phyloP scores from a whole-genome alignment of 2,888 invertebrate species.

The Thera obeliscata region DNA sequence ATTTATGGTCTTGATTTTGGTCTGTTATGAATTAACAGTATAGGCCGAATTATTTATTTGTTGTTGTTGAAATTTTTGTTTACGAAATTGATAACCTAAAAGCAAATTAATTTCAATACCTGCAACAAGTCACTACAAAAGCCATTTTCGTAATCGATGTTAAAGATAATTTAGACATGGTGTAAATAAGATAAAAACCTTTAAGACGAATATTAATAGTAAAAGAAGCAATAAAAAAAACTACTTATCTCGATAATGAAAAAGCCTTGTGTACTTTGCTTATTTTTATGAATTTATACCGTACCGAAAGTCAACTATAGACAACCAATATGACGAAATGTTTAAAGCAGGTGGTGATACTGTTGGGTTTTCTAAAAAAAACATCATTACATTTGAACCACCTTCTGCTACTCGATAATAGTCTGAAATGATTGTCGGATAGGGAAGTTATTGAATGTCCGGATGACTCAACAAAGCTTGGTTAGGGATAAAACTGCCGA shows the following conservation, averaged over 20 bases:
- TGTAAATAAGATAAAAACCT: no score
- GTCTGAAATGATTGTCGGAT: neutral
- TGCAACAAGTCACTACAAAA: neutral
- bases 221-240: neutral
- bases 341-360: no score
- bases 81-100: neutral
- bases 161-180: no score
- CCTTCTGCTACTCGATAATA: neutral
- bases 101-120: neutral
- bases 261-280: neutral
- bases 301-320: neutral
- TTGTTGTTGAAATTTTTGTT: neutral
- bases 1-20: conserved; percentile 1
- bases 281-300: no score
- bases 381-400: neutral
- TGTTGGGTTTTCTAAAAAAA: neutral
- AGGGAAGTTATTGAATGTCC: neutral
- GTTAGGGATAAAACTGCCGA: neutral
- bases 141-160: neutral
- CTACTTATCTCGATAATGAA: neutral
- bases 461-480: neutral
- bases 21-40: conserved; percentile 7
- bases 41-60: neutral
- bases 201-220: neutral
- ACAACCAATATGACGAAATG: no score